phyloP scores from a whole-genome alignment of 2,888 invertebrate genomes.

The Matsumyia berberina region DNA sequence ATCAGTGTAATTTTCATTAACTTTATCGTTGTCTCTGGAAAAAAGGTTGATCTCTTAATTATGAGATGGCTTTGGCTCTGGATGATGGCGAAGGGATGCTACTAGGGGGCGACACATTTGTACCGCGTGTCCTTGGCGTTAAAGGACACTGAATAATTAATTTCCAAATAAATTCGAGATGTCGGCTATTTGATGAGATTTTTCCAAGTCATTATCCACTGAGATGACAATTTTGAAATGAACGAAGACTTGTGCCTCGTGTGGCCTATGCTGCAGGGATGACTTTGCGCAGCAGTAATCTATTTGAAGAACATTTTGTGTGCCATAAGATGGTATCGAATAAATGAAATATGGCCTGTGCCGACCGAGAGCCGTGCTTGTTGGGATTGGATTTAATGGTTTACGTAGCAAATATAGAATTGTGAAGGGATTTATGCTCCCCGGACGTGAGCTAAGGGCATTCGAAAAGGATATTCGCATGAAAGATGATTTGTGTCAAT shows the following conservation, averaged over 20 bases:
- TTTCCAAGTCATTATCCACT: slow-evolving; percentile 23
- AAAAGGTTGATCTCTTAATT: slow-evolving; percentile 27
- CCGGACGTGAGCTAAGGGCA: too few relatives aligned
- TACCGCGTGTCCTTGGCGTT: slow-evolving; percentile 2
- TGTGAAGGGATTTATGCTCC: too few relatives aligned
- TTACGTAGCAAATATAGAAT: neutral
- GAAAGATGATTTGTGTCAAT: too few relatives aligned
- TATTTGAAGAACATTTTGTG: neutral
- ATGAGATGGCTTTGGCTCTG: neutral
- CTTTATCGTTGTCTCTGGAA: slow-evolving; percentile 26
- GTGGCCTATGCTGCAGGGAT: neutral
- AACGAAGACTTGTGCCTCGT: neutral
- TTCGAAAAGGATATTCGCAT: too few relatives aligned
- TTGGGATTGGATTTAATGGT: neutral
- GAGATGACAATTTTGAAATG: slow-evolving; percentile 1
- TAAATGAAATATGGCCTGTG: neutral
- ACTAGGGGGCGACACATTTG: neutral
- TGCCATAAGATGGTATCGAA: neutral
- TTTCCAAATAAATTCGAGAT: slow-evolving; percentile 31
- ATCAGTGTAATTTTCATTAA: slow-evolving; percentile 60
- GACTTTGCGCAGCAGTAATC: neutral
- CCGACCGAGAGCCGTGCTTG: neutral
- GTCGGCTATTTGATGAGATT: slow-evolving; percentile 18
- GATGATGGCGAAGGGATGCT: neutral
- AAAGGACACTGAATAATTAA: slow-evolving; percentile 39